These are phyloP conservation scores for Keiferia lycopersicella DNA, from an alignment of 2,888 invertebrate genomes.

Conservation along the genomic window DNA sequence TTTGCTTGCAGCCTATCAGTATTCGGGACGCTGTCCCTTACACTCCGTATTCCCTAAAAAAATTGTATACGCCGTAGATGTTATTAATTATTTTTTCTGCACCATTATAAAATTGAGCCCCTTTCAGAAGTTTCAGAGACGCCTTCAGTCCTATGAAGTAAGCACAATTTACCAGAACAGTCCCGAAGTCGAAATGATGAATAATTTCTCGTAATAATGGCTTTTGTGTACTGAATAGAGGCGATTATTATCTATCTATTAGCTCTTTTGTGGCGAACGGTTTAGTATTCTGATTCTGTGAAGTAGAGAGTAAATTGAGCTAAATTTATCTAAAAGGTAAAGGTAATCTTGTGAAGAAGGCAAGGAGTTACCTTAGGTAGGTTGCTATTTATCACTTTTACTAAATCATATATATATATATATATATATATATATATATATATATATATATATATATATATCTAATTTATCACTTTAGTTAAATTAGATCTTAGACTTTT, in stretches of 20 bases:
- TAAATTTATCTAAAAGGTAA: neutral
- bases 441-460: too few species aligned
- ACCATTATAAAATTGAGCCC: neutral
- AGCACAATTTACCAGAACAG: neutral
- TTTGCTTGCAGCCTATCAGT: too few species aligned
- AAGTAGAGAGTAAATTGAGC: neutral
- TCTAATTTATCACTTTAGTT: too few species aligned
- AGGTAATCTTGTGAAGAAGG: neutral
- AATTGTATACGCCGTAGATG: too few species aligned
- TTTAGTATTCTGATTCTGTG: neutral
- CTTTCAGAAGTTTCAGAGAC: constrained; percentile 22
- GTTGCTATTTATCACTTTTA: too few species aligned
- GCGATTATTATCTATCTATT: constrained; percentile 24
- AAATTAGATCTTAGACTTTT: too few species aligned
- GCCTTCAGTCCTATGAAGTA: neutral
- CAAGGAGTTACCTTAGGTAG: too few species aligned
- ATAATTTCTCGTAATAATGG: constrained; percentile 33
- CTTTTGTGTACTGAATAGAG: constrained; percentile 37
- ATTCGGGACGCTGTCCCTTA: too few species aligned
- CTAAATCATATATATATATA: too few species aligned
- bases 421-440: too few species aligned
- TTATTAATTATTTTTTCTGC: neutral
- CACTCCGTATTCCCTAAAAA: too few species aligned
- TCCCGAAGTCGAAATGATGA: constrained; percentile 31
- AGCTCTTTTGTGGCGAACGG: constrained; percentile 30